A percentile compares a stretch with the other conserved stretches of the same genome.
Evolutionary conservation across 2,888 invertebrate species (phyloP).

Genomic region (Pterostichus madidus): DNA sequence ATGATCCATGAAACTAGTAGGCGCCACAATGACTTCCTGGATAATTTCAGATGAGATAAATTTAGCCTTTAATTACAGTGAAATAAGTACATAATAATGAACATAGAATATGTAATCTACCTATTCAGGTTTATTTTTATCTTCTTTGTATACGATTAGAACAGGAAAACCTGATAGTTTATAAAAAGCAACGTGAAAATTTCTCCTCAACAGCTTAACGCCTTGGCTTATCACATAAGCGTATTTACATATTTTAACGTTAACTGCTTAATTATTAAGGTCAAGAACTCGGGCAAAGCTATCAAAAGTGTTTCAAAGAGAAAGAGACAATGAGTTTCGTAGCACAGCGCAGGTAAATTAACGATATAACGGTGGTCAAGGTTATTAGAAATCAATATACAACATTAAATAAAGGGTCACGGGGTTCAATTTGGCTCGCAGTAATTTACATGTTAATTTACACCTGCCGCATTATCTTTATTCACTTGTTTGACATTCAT

Average conservation of each 20-base stretch:
- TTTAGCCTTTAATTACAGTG: background rate
- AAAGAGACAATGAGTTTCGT: conserved; percentile 10
- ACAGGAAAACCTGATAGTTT: conserved; percentile 27
- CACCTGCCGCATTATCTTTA: conserved; percentile 16
- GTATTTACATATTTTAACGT: conserved; percentile 61
- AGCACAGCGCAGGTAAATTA: conserved; percentile 21
- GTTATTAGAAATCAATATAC: conserved; percentile 26
- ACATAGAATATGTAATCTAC: background rate
- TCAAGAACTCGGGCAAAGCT: conserved; percentile 2
- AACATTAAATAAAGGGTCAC: background rate
- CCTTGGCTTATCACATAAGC: conserved; percentile 47
- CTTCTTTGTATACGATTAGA: background rate
- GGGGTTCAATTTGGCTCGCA: background rate
- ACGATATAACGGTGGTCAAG: conserved; percentile 29
- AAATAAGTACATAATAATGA: conserved; percentile 14
- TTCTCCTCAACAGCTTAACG: conserved; percentile 32
- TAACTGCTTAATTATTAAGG: conserved; percentile 61
- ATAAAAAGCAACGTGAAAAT: conserved; percentile 44
- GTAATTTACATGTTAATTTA: conserved; percentile 46
- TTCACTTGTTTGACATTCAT: background rate
- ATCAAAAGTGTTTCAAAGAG: conserved; percentile 8
- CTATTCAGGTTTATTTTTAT: background rate
- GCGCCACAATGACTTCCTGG: too few relatives aligned
- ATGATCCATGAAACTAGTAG: too few relatives aligned
- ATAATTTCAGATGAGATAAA: background rate